Evolutionary conservation across 2,797 vertebrate species (phyloP), one percentile per base, ranked within the genome.

Genomic region (Enteromius thamalakanensis): DNA sequence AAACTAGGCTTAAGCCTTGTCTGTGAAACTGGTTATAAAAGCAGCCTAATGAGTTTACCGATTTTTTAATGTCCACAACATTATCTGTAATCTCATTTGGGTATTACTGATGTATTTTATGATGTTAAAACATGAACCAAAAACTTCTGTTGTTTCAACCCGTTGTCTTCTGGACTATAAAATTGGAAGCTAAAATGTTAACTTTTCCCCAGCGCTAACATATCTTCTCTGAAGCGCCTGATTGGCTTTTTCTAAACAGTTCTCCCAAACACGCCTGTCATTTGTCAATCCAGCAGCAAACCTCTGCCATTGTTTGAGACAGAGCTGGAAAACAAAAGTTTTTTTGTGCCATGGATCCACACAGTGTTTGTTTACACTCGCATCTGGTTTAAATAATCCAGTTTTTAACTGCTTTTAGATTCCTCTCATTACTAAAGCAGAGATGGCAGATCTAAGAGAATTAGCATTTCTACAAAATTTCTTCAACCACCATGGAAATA

Each of bases 301-400:
- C 45, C 9, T 71, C 23, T 49, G 1, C 45, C 45, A 32, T 32
- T 29, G 15, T 32, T 74, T n/a, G 71, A 34, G 45, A 4, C 47
- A 26, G 51, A 10, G 26, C 32, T 72, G 17, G 15, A 32, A 21
- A 49, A 72, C 15, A 72, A 32, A 53, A 11, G 2, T 12, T 26
- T 51, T 51, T 29, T 12, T 21, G 45, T 19, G 2, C 8, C 26
- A 32, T 15, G 3, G 3, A 53, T 15, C 53, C 45, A 11, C 45
- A 21, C 40, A 15, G 45, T 14, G 10, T 74, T n/a, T 34, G n/a
- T n/a, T n/a, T n/a, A 2, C 45, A 11, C 45, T 51, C 45, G 0
- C 71, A 75, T 75, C 71, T 75, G 49, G 62, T 34, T 32, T 65
- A 68, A 68, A 68, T 68, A 1, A 19, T 68, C n/a, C 55, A 23